Conservation (phyloP, 1,140 invertebrate species). For the Eulimnadia texana region DNA sequence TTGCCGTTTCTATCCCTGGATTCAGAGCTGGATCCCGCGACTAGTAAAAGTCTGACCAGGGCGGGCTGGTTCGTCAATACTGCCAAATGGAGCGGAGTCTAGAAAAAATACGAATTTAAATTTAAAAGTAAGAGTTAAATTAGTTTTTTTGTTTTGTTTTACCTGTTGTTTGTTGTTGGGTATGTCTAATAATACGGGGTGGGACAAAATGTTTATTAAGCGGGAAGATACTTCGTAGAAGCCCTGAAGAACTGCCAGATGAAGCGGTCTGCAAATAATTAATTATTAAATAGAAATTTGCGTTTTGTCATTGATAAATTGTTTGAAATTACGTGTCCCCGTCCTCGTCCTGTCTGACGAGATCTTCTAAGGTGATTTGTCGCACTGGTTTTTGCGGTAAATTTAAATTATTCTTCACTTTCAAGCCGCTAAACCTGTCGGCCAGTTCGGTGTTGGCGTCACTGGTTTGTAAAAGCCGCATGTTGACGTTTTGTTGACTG, state of each 20-base stretch:
- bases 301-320: neutral
- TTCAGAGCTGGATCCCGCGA: slow-evolving; percentile 46
- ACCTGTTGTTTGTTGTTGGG: slow-evolving; percentile 46
- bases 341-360: slow-evolving; percentile 47
- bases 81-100: slow-evolving; percentile 58
- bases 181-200: slow-evolving; percentile 48
- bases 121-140: neutral
- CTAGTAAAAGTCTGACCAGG: slow-evolving; percentile 47
- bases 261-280: slow-evolving; percentile 44
- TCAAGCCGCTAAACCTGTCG: no score
- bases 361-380: slow-evolving; percentile 33
- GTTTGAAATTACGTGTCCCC: slow-evolving; percentile 50
- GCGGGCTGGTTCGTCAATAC: slow-evolving; percentile 47
- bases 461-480: no score
- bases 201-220: slow-evolving; percentile 47
- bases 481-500: no score
- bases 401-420: no score
- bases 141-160: slow-evolving; percentile 16
- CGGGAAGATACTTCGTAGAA: slow-evolving; percentile 44
- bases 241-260: slow-evolving; percentile 56
- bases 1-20: slow-evolving; percentile 45
- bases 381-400: slow-evolving; percentile 2
- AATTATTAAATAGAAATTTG: neutral
- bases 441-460: no score
- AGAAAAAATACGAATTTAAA: slow-evolving; percentile 14